These are phyloP conservation scores for Tursiops truncatus DNA, from an alignment of 2,113 vertebrate species.

Conservation along the genomic window DNA sequence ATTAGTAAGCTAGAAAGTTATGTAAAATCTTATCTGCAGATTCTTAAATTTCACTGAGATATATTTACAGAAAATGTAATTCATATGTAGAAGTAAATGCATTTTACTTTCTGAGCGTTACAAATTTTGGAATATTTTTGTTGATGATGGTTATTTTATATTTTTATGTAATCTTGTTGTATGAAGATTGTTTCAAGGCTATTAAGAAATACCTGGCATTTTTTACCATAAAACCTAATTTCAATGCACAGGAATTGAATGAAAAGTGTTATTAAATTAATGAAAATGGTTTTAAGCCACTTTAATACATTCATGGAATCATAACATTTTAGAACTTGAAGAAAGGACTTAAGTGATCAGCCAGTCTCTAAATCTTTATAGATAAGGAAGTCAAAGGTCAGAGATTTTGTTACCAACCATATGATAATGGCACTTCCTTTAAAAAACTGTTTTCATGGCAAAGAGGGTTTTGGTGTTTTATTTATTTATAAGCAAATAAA, in stretches of 20 bases:
- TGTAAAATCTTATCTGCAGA: not conserved
- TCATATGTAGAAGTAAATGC: not conserved
- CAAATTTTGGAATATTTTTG: not conserved
- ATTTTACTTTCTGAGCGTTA: not conserved
- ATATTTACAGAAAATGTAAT: not conserved
- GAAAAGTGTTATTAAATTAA: slow-evolving; percentile 34
- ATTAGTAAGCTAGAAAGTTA: not conserved
- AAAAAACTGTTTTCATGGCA: not conserved
- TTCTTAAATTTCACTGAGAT: not conserved
- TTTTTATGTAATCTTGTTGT: not conserved
- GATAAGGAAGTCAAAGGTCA: not conserved
- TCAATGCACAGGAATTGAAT: not conserved
- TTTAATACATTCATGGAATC: not conserved
- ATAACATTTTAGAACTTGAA: not conserved
- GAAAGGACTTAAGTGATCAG: not conserved
- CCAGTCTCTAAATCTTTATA: not conserved
- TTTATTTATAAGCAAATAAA: not conserved
- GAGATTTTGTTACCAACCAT: not conserved
- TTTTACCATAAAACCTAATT: not conserved
- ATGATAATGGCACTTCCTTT: not conserved
- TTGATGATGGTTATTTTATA: not conserved
- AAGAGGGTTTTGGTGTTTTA: not conserved
- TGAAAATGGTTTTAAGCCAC: not conserved
- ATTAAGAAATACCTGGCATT: not conserved
- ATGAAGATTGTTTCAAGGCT: not conserved